Percentiles rank a stretch among this genome's conserved stretches.
Conservation (phyloP, 1,140 invertebrate genomes). For the Formica exsecta region DNA sequence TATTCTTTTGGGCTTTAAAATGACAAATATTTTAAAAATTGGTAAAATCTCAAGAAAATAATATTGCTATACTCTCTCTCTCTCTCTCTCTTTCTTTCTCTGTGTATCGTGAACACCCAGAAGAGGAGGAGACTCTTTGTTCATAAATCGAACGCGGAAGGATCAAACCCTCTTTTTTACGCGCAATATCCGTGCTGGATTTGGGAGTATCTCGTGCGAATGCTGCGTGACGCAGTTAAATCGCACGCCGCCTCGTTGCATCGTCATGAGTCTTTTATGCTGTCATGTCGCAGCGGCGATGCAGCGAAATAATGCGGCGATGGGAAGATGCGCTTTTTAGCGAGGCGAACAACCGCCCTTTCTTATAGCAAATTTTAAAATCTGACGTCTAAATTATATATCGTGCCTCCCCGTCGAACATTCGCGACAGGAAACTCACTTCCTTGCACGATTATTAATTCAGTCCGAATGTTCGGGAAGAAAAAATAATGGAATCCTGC, state of each 20-base stretch:
- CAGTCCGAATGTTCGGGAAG: not conserved
- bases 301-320: conserved; percentile 42
- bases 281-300: conserved; percentile 39
- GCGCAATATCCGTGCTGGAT: not conserved
- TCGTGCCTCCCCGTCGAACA: not conserved
- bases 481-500: conserved; percentile 27
- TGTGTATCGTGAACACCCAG: not conserved
- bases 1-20: not conserved
- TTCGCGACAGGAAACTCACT: not conserved
- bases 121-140: not conserved
- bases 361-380: conserved; percentile 11
- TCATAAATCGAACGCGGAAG: not conserved
- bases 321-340: conserved; percentile 47
- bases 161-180: not conserved
- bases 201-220: conserved; percentile 33
- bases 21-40: not conserved
- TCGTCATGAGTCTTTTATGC: conserved; percentile 52
- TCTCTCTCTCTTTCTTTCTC: not conserved
- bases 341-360: not conserved
- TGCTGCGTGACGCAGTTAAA: conserved; percentile 53
- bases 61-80: not conserved
- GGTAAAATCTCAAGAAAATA: not conserved
- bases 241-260: conserved; percentile 39
- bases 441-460: conserved; percentile 32
- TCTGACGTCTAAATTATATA: conserved; percentile 55